phyloP scores from a whole-genome alignment of 2,113 vertebrate genomes.

The Ellobius talpinus region DNA sequence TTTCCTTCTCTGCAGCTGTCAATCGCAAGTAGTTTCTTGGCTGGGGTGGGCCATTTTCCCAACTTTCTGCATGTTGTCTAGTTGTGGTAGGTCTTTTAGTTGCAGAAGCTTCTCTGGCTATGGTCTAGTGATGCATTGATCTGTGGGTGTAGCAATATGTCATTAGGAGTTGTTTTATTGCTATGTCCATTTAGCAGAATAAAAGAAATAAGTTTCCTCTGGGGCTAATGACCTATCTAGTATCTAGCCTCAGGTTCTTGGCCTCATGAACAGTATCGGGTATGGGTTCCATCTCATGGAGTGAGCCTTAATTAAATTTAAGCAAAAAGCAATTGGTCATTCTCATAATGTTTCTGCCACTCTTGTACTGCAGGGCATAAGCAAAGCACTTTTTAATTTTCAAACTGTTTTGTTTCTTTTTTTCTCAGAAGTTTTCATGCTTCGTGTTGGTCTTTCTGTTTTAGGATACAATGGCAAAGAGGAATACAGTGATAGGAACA shows the following conservation, averaged over 20 bases:
- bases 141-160: not conserved
- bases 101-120: not conserved
- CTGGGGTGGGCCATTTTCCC: not conserved
- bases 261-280: not conserved
- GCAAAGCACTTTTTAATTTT: not conserved
- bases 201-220: not conserved
- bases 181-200: not conserved
- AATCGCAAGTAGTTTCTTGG: not conserved
- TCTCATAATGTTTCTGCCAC: not conserved
- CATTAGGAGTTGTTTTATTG: not conserved
- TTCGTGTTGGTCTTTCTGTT: not conserved
- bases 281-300: not conserved
- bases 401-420: not conserved
- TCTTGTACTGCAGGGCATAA: not conserved
- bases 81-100: not conserved
- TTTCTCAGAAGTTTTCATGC: conserved; percentile 15
- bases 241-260: not conserved
- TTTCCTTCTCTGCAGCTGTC: not conserved
- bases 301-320: not conserved
- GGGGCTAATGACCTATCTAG: not conserved
- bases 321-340: not conserved
- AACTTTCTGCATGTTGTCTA: not conserved
- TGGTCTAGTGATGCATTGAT: not conserved
- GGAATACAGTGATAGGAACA: conserved; percentile 97
- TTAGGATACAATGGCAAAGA: conserved; percentile 98